Evolutionary conservation across 1,140 invertebrate species (phyloP).

Genomic region (Probaryconus sp.): DNA sequence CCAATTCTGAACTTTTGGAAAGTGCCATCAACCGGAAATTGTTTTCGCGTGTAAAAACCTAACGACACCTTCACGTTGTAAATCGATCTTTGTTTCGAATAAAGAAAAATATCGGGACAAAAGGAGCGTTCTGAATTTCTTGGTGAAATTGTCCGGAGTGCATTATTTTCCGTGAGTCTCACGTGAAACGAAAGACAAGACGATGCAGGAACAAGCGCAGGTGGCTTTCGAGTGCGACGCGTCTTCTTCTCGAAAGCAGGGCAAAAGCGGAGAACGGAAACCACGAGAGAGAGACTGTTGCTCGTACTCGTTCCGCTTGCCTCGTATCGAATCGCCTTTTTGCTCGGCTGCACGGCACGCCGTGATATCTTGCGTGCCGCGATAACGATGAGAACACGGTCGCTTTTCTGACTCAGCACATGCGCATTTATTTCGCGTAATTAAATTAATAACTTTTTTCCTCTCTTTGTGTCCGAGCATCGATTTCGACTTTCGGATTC

Average conservation of each 20-base stretch:
- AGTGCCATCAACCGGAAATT: too few relatives aligned
- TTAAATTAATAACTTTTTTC: constrained; percentile 51
- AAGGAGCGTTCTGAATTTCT: too few relatives aligned
- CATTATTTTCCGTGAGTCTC: constrained; percentile 31
- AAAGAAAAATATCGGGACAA: too few relatives aligned
- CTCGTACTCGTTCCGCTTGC: constrained; percentile 42
- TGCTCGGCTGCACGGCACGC: constrained; percentile 16
- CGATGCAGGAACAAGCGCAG: constrained; percentile 15
- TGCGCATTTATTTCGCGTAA: constrained; percentile 38
- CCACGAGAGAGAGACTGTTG: constrained; percentile 41
- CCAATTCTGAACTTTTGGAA: too few relatives aligned
- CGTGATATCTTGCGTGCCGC: constrained; percentile 26
- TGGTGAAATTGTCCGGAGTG: background rate
- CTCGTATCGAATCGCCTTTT: constrained; percentile 44
- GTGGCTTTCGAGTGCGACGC: constrained; percentile 21
- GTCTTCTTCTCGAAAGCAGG: constrained; percentile 40
- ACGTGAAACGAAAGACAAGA: constrained; percentile 21
- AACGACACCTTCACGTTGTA: too few relatives aligned
- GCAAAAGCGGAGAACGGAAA: constrained; percentile 46
- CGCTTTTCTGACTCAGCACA: constrained; percentile 13
- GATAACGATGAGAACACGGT: constrained; percentile 25
- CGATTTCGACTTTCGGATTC: constrained; percentile 7
- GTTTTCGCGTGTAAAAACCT: too few relatives aligned
- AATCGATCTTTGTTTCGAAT: constrained; percentile 21
- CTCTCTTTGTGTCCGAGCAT: constrained; percentile 19